phyloP scores from a whole-genome alignment of 2,888 invertebrate genomes.

The Lasius platythorax region DNA sequence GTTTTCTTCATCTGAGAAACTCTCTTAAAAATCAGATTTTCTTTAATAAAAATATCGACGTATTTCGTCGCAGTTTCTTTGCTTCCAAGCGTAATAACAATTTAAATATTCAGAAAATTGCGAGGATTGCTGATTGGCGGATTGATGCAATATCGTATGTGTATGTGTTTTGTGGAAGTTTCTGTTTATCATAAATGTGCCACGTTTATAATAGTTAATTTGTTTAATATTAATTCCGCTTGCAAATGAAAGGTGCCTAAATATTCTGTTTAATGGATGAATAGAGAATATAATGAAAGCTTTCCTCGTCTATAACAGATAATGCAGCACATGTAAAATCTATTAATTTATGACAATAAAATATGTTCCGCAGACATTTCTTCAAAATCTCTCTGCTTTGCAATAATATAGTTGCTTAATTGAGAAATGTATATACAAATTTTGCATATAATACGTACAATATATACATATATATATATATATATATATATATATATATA shows the following conservation, averaged over 20 bases:
- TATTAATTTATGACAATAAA: background rate
- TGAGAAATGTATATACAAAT: background rate
- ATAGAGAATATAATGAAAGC: background rate
- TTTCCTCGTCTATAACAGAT: background rate
- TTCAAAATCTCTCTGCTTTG: background rate
- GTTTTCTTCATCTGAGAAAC: background rate
- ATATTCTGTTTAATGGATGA: conserved; percentile 8
- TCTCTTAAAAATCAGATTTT: background rate
- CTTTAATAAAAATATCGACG: background rate
- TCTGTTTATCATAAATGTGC: conserved; percentile 54
- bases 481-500: too few species aligned
- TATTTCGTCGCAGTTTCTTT: background rate
- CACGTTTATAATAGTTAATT: conserved; percentile 59
- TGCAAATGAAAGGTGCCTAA: conserved; percentile 46
- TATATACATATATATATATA: too few species aligned
- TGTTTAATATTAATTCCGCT: conserved; percentile 65
- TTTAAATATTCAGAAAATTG: conserved; percentile 31
- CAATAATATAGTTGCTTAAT: background rate
- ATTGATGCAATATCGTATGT: conserved; percentile 61
- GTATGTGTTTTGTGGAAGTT: conserved; percentile 55
- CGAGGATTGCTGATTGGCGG: conserved; percentile 56
- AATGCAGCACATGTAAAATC: background rate
- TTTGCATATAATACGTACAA: background rate
- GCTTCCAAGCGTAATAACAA: conserved; percentile 31
- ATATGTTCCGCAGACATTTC: background rate